Base-by-base conservation (phyloP, 1,140 invertebrate species). In the Oncopeltus fasciatus region DNA sequence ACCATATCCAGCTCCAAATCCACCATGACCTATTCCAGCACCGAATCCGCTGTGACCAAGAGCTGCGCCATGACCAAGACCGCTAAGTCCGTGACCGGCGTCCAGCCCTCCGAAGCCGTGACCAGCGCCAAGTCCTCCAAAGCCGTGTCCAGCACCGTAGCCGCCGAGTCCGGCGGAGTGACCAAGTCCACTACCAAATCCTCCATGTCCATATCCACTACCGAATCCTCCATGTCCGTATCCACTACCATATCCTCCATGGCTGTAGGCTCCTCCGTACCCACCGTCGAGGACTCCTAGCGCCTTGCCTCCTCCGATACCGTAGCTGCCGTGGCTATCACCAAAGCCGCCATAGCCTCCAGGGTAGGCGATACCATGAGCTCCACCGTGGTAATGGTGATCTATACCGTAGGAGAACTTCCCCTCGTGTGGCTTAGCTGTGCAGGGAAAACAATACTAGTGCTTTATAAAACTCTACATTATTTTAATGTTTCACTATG, bases 261-360 rank as follows among this genome's bases (percentile, higher is more conserved):
- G n/a, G n/a, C n/a, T n/a, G n/a, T n/a, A n/a, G 16, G n/a, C 28
- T 27, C 27, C 31, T 29, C 27, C 56, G 1, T n/a, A 3, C 18
- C 60, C 60, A 33, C 33, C 44, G 44, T 46, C n/a, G n/a, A n/a
- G n/a, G n/a, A n/a, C n/a, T n/a, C n/a, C n/a, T n/a, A n/a, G n/a
- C n/a, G n/a, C n/a, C n/a, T n/a, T n/a, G 8, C 44, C 16, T n/a
- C 18, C 4, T n/a, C 44, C 44, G n/a, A n/a, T n/a, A 20, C 44
- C 44, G 44, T 46, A 46, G 44, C 44, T 18, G 8, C 61, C 61
- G 26, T 62, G 61, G n/a, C 31, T 53, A 27, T 62, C 61, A 26
- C 61, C 61, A 16, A 62, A 53, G 4, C 61, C 61, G n/a, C 61
- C 61, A 20, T 62, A 62, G 53, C 61, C 61, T n/a, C 57, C 26